Base-by-base conservation (phyloP, 2,797 vertebrate species). In the Enteromius mattozi region DNA sequence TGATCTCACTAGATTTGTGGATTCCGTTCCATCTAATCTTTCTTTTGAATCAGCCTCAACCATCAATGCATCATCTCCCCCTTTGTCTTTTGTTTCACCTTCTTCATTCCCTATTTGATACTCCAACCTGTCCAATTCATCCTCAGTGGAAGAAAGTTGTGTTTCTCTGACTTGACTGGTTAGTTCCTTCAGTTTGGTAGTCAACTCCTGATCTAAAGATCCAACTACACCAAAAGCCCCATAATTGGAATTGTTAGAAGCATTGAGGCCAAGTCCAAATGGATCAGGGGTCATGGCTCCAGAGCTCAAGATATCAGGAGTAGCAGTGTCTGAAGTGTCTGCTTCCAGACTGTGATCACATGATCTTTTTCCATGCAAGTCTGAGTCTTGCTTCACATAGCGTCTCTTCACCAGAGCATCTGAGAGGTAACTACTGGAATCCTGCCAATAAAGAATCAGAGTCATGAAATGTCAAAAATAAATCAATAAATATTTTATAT, bases 131-230 rank as follows among this genome's bases (percentile, higher is more conserved):
- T 93, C 93, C 82, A 92, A 81, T 81, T 94, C 93, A n/a, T 95
- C 94, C 81, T 94, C 93, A 0, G 93, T 93, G 80, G 93, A 95
- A 30, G 92, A 94, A 61, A 93, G 91, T 81, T 92, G 88, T 24
- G 86, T 86, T 3, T 87, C 88, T 82, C 65, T 81, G 17, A 65
- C 69, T 59, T 27, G 61, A 70, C 74, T 86, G 5, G 65, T 51
- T 1, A 88, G 74, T 54, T 88, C 76, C 4, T 85, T 87, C 0
- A 87, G 84, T 75, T 88, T 88, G 17, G 47, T 68, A 6, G 74
- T 81, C 33, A 93, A 81, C 65, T 90, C 87, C 17, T 89, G 80
- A 6, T 89, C 84, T 40, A 51, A 79, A 45, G 82, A 80, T 78
- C 59, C 81, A 72, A 21, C 86, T 83, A 24, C 56, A 1, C 2